Base-by-base conservation (phyloP, 2,888 invertebrate species). In the Himalopsyche tibetana region DNA sequence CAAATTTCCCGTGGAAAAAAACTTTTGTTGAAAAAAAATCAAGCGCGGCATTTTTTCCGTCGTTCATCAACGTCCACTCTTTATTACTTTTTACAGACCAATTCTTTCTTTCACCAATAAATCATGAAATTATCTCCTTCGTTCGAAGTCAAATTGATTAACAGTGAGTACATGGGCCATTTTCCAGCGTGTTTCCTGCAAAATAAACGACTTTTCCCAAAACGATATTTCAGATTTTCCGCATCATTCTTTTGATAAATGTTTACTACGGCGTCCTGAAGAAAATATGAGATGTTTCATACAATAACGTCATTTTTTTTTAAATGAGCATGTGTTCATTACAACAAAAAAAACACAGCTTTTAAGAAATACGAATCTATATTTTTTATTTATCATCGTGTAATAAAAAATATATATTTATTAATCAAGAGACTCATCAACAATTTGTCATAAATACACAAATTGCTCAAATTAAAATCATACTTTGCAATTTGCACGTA, bases 241-340 rank as follows among this genome's bases (percentile, higher is more conserved):
- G 87, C 88, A 85, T 88, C 88, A 86, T 88, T 88, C 88, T 84
- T 79, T 88, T 88, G 88, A 88, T 88, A 88, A 88, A 88, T 88
- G 88, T 84, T 84, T 83, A 84, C 82, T 84, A 86, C 87, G 84
- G 82, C 55, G 85, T 82, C 81, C 80, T 82, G 82, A 79, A 83
- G 83, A 83, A 87, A 87, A 86, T 84, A 84, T 84, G 84, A 86
- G 86, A 83, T 80, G 83, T 83, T 82, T 86, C 80, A 63, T 86
- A 69, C 15, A 81, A 82, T 40, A 38, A 40, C 5, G 3, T n/a
- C 80, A 80, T 80, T 69, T 74, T 74, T n/a, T 74, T 74, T 74
- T 28, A 28, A 36, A 36, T 74, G 11, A 74, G 38, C 74, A 74
- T 36, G 36, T 74, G 38, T 38, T 74, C 74, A 74, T 74, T 74